Evolutionary conservation across 2,797 vertebrate species (phyloP).

Genomic region (Aphelocoma californica): DNA sequence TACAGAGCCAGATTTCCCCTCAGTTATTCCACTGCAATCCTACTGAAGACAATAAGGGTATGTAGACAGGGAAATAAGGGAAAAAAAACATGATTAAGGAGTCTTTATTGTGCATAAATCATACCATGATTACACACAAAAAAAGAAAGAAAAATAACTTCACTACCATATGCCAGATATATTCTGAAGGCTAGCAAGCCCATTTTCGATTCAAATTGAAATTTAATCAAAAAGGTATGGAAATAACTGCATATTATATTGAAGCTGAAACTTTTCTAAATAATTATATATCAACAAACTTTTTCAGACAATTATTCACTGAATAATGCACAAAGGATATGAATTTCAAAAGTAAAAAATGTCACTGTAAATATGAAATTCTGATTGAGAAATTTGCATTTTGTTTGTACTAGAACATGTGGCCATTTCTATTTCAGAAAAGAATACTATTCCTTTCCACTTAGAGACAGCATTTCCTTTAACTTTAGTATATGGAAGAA

Average conservation of each 20-base stretch:
- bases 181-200: slow-evolving; percentile 36
- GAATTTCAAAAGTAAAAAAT: slow-evolving; percentile 55
- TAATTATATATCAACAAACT: slow-evolving; percentile 46
- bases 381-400: slow-evolving; percentile 60
- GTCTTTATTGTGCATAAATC: slow-evolving; percentile 24
- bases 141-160: slow-evolving; percentile 4
- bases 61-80: neutral
- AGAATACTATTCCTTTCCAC: slow-evolving; percentile 9
- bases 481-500: slow-evolving; percentile 29
- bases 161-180: neutral
- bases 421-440: slow-evolving; percentile 39
- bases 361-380: slow-evolving; percentile 42
- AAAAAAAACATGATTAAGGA: neutral
- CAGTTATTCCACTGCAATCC: neutral
- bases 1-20: neutral
- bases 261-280: slow-evolving; percentile 26
- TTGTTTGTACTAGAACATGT: slow-evolving; percentile 45
- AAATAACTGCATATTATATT: slow-evolving; percentile 33
- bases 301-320: slow-evolving; percentile 59
- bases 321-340: slow-evolving; percentile 62
- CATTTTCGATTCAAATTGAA: neutral
- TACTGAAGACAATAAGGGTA: neutral
- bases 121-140: neutral
- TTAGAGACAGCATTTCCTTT: slow-evolving; percentile 16
- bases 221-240: slow-evolving; percentile 42